Evolutionary conservation across 2,888 invertebrate genomes (phyloP).

Genomic region (Entomobrya multifasciata): DNA sequence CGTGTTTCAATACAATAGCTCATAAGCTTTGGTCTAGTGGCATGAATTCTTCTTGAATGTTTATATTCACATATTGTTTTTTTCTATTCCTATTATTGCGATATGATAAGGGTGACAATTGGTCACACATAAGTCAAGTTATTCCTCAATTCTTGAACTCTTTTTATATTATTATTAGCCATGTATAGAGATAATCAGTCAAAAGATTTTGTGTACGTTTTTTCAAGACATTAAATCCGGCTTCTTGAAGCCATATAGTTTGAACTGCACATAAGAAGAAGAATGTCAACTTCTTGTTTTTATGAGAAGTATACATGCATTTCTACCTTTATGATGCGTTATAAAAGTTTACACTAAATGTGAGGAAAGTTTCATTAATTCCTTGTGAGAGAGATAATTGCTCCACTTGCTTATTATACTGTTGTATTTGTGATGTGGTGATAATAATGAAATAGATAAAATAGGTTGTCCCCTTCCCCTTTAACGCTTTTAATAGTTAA

Average conservation of each 20-base stretch:
- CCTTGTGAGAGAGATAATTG: not conserved
- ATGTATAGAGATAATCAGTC: too few relatives aligned
- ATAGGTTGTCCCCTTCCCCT: slow-evolving; percentile 7
- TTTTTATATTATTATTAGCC: too few relatives aligned
- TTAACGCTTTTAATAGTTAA: too few relatives aligned
- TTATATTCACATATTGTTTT: not conserved
- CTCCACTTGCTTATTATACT: not conserved
- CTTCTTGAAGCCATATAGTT: not conserved
- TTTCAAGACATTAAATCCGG: not conserved
- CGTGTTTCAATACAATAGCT: not conserved
- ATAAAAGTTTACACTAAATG: not conserved
- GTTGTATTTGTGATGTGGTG: not conserved
- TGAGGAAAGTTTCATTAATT: slow-evolving; percentile 24
- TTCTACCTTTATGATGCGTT: too few relatives aligned
- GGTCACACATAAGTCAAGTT: too few relatives aligned
- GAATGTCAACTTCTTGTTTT: slow-evolving; percentile 8
- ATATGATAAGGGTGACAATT: not conserved
- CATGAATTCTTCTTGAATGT: slow-evolving; percentile 1
- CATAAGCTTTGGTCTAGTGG: not conserved
- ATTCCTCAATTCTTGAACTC: too few relatives aligned
- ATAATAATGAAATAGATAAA: not conserved
- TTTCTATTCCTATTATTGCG: not conserved
- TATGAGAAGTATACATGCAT: too few relatives aligned
- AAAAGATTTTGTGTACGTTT: too few relatives aligned
- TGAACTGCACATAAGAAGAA: not conserved